Conservation (phyloP, 2,888 invertebrate species). For the Lagria hirta region DNA sequence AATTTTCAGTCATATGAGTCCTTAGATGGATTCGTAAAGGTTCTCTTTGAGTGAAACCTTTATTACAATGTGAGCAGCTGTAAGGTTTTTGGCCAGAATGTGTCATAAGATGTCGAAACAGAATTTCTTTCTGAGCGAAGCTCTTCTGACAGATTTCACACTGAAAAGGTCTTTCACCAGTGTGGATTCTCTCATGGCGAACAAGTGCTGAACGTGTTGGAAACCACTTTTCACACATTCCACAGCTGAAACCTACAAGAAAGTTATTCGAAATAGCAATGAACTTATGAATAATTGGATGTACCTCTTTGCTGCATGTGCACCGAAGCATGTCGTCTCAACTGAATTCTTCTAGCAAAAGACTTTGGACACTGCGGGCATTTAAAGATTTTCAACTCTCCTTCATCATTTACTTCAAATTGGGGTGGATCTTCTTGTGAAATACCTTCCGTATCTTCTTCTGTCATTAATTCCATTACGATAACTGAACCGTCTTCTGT, state of each 20-base stretch:
- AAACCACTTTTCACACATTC: constrained; percentile 68
- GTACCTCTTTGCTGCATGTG: constrained; percentile 63
- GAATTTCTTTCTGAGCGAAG: constrained; percentile 75
- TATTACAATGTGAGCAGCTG: constrained; percentile 65
- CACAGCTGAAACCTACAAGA: constrained; percentile 59
- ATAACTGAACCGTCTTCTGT: constrained; percentile 56
- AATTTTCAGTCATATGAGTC: constrained; percentile 60
- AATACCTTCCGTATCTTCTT: constrained; percentile 42
- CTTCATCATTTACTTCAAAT: constrained; percentile 46
- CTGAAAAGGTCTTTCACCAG: constrained; percentile 60
- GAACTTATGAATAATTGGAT: too few species aligned
- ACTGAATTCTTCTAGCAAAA: constrained; percentile 61
- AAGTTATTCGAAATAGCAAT: too few species aligned
- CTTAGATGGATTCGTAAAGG: constrained; percentile 66
- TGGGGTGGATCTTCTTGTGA: constrained; percentile 5
- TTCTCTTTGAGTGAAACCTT: constrained; percentile 73
- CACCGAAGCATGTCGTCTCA: constrained; percentile 63
- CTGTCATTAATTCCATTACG: constrained; percentile 53
- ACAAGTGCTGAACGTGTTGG: constrained; percentile 67
- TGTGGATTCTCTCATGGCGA: constrained; percentile 70
- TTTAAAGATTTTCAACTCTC: constrained; percentile 57
- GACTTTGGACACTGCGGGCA: constrained; percentile 66
- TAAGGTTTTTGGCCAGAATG: constrained; percentile 66
- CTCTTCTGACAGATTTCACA: constrained; percentile 62
- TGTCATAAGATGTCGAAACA: constrained; percentile 63